A percentile compares a stretch with the other conserved stretches of the same genome.
These are phyloP conservation scores for Hydroisotoma schaefferi DNA, from an alignment of 2,888 invertebrate species.

Conservation along the genomic window DNA sequence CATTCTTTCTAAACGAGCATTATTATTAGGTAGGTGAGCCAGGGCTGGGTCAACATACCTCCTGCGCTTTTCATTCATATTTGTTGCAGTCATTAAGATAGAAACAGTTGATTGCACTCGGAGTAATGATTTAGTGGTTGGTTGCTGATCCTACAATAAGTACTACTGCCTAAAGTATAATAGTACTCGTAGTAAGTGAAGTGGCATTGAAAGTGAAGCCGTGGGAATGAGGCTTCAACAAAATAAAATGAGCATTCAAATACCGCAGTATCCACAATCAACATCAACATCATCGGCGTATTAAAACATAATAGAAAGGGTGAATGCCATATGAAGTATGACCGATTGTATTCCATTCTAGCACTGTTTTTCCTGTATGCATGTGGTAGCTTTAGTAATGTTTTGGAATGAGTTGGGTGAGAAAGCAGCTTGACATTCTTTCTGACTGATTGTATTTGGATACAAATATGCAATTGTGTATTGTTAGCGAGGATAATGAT, in stretches of 20 bases:
- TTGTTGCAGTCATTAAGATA: conserved; percentile 3
- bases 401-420: conserved; percentile 8
- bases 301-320: conserved; percentile 2
- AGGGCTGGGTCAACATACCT: conserved; percentile 6
- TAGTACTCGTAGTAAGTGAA: conserved; percentile 4
- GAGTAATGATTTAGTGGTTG: too few species aligned
- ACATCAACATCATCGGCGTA: conserved; percentile 1
- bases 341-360: too few species aligned
- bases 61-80: conserved; percentile 3
- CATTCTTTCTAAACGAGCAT: not conserved
- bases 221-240: conserved; percentile 31
- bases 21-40: too few species aligned
- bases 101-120: not conserved
- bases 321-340: conserved; percentile 14
- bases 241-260: not conserved
- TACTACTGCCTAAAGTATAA: not conserved
- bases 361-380: too few species aligned
- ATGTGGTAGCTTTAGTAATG: too few species aligned
- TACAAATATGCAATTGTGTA: conserved; percentile 10
- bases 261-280: conserved; percentile 3
- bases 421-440: conserved; percentile 14
- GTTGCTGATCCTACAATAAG: not conserved
- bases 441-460: not conserved
- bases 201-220: conserved; percentile 25
- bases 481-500: too few species aligned